Evolutionary conservation across 1,140 invertebrate species (phyloP), one percentile per base, ranked within the genome.

Genomic region (Magallana angulata): DNA sequence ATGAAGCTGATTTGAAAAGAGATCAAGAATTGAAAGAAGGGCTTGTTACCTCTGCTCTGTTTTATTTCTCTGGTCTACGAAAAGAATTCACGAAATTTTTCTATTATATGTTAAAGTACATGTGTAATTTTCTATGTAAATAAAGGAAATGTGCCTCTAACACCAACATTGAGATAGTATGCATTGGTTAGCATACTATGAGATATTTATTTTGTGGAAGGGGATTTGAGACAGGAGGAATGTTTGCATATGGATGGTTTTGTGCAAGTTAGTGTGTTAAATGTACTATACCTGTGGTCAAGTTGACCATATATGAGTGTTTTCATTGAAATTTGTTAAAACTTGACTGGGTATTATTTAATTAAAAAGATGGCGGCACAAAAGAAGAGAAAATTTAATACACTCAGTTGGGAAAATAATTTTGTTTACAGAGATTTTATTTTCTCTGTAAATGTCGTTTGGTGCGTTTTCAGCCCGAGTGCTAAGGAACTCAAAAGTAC

Each of bases 11-110:
- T 76, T 30, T 36, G 18, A 76, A 30, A 76, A 48, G 36, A 48
- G 68, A 76, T 76, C 24, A 30, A 30, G 24, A 36, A 76, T 76
- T 76, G 68, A 76, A 76, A 76, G 68, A 76, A 12, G 24, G 68
- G 68, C 68, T 76, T 76, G 68, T 76, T 76, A 76, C 68, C 68
- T 30, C 14, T 30, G 24, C 8, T 76, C 68, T 76, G 68, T 24
- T 76, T 76, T 36, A 9, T 76, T 76, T 76, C 68, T 30, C 24
- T 76, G 18, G 3, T 12, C 36, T 4, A 30, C 9, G 36, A 3
- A 9, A 76, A 30, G 30, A 76, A 76, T 76, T 76, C 7, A 12
- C 11, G 68, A 12, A 30, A 36, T 36, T 76, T 76, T 76, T 36
- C 68, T 76, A 3, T 4, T 12, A 30, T 8, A 24, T 24, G 12